Percentiles rank a stretch among this genome's conserved stretches.
Conservation (phyloP, 35 echinoderm and acorn worm genomes). For the Nesometra sesokonis region DNA sequence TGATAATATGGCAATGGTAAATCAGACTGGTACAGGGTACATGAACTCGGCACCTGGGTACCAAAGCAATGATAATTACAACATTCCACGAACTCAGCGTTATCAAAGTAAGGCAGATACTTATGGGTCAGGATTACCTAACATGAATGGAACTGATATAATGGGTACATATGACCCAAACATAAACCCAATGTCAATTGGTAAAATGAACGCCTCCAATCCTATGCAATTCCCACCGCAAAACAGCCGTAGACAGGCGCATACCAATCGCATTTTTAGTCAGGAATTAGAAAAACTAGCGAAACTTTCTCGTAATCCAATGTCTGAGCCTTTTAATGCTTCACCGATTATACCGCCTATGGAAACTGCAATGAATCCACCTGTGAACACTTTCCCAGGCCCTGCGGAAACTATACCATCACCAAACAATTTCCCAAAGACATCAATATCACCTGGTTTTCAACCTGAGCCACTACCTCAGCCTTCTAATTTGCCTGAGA, state of each 20-base stretch:
- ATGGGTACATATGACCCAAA: background rate
- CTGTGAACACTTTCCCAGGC: background rate
- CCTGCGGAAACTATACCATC: background rate
- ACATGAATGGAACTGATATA: background rate
- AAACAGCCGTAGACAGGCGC: background rate
- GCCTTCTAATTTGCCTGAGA: background rate
- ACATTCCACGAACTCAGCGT: background rate
- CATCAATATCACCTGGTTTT: background rate
- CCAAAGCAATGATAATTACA: background rate
- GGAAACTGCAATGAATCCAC: background rate
- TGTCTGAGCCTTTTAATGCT: background rate
- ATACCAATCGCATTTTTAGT: conserved; percentile 54
- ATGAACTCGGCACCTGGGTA: background rate
- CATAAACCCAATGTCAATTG: background rate
- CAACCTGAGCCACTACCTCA: background rate
- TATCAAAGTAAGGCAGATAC: background rate
- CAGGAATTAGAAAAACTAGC: conserved; percentile 95
- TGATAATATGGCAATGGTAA: background rate
- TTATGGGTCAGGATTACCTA: background rate
- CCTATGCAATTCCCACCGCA: background rate
- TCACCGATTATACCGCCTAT: background rate
- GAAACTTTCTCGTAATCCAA: conserved; percentile 50
- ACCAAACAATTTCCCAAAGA: background rate
- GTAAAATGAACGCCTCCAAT: background rate
- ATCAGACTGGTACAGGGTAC: background rate